Percentiles rank a stretch among this genome's conserved stretches.
phyloP scores from a whole-genome alignment of 1,140 invertebrate genomes.

The Heliconius congener region DNA sequence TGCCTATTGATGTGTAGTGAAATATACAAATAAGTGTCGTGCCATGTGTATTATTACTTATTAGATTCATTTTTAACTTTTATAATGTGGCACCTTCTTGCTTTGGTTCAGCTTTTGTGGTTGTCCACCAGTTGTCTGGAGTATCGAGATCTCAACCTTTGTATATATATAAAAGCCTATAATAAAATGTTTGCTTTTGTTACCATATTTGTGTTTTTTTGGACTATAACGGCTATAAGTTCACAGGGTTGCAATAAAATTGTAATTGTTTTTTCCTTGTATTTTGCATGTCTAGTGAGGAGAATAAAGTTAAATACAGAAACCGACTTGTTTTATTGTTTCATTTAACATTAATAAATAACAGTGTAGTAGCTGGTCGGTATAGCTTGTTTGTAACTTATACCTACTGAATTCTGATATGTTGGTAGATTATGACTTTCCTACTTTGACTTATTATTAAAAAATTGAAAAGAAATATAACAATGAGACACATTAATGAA shows the following conservation, averaged over 20 bases:
- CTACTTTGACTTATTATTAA: not conserved
- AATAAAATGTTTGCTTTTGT: conserved; percentile 24
- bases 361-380: not conserved
- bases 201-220: conserved; percentile 23
- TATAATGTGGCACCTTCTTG: conserved; percentile 29
- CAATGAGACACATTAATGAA: too few relatives aligned
- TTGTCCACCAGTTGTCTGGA: conserved; percentile 9
- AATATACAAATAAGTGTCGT: conserved; percentile 55
- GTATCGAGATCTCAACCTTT: conserved; percentile 26
- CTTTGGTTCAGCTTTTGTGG: conserved; percentile 14
- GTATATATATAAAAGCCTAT: conserved; percentile 23
- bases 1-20: conserved; percentile 68
- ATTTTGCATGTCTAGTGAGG: conserved; percentile 77
- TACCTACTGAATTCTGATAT: not conserved
- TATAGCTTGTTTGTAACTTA: not conserved
- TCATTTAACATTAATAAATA: conserved; percentile 18
- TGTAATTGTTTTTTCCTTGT: conserved; percentile 67
- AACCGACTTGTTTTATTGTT: conserved; percentile 48
- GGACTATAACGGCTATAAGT: conserved; percentile 35
- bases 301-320: conserved; percentile 77
- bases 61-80: conserved; percentile 24
- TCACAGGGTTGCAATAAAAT: conserved; percentile 56
- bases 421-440: not conserved
- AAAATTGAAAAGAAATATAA: too few relatives aligned
- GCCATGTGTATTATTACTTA: conserved; percentile 47